Percentiles rank a stretch among this genome's conserved stretches.
Conservation (phyloP, 2,797 vertebrate species). For the Ptychadena robeensis region DNA sequence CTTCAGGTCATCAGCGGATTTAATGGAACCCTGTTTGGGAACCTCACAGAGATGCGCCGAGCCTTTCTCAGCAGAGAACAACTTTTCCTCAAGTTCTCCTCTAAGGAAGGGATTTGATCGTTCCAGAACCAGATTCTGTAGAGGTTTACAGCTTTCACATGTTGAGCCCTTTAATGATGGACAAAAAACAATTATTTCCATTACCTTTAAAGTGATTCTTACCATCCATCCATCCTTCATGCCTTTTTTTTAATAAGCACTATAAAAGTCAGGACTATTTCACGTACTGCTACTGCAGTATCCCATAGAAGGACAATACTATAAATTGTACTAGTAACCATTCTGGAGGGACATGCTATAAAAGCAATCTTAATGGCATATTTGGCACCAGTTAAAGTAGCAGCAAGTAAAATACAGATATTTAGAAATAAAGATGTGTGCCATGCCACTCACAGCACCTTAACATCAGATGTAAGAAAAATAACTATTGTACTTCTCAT, state of each 20-base stretch:
- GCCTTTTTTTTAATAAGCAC: not conserved
- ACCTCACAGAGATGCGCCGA: conserved; percentile 84
- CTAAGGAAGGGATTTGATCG: conserved; percentile 69
- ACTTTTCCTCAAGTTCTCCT: conserved; percentile 82
- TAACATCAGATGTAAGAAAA: too few species aligned
- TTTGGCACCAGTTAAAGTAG: not conserved
- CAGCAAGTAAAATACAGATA: too few species aligned
- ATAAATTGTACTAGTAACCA: not conserved
- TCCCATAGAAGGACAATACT: not conserved
- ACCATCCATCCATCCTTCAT: not conserved
- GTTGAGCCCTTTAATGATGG: conserved; percentile 70
- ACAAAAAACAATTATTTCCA: not conserved
- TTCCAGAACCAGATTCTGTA: conserved; percentile 72
- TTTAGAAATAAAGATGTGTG: too few species aligned
- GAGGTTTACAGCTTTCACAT: conserved; percentile 71
- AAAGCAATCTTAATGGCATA: not conserved
- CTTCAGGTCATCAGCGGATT: conserved; percentile 87
- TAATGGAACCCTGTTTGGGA: conserved; percentile 85
- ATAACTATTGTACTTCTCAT: not conserved
- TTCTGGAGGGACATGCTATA: not conserved
- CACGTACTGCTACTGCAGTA: not conserved
- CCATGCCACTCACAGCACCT: too few species aligned
- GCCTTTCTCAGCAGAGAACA: conserved; percentile 82
- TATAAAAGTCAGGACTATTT: not conserved
- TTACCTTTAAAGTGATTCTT: not conserved